phyloP scores from a whole-genome alignment of 2,797 vertebrate genomes.

The Pantherophis vulpinus region DNA sequence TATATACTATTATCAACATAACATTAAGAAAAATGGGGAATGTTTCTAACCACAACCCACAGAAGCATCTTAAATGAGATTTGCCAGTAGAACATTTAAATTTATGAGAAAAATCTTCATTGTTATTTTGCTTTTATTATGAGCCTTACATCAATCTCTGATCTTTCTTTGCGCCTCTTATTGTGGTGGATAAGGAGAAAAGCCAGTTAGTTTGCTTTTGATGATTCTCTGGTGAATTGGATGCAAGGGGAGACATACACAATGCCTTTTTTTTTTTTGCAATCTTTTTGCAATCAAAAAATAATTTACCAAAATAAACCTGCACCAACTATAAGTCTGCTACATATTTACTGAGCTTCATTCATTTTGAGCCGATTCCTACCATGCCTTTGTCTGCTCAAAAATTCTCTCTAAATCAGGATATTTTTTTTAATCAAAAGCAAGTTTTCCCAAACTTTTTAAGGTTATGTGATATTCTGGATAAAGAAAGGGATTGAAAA shows the following conservation, averaged over 20 bases:
- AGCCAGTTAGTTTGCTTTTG: neutral
- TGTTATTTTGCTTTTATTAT: neutral
- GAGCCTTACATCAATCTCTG: too few relatives aligned
- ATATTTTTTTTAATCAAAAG: neutral
- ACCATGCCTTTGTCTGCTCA: neutral
- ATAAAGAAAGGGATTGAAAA: neutral
- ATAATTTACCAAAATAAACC: neutral
- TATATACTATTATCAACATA: neutral
- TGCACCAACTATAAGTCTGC: neutral
- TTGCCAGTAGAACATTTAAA: neutral
- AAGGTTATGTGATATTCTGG: neutral
- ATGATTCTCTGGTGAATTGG: neutral
- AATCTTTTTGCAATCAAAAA: neutral
- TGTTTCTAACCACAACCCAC: neutral
- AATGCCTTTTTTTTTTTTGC: neutral
- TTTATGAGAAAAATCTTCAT: neutral
- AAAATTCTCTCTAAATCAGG: neutral
- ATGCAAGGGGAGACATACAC: rapidly evolving
- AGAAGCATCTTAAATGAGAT: neutral
- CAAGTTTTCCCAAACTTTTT: neutral
- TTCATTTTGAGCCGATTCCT: neutral
- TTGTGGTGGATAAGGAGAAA: neutral
- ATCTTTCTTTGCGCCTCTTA: neutral
- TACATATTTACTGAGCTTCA: neutral
- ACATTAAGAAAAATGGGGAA: neutral